Evolutionary conservation across 92 coral and sea anemone genomes (phyloP), one percentile per base, ranked within the genome.

Genomic region (Porites cylindrica): DNA sequence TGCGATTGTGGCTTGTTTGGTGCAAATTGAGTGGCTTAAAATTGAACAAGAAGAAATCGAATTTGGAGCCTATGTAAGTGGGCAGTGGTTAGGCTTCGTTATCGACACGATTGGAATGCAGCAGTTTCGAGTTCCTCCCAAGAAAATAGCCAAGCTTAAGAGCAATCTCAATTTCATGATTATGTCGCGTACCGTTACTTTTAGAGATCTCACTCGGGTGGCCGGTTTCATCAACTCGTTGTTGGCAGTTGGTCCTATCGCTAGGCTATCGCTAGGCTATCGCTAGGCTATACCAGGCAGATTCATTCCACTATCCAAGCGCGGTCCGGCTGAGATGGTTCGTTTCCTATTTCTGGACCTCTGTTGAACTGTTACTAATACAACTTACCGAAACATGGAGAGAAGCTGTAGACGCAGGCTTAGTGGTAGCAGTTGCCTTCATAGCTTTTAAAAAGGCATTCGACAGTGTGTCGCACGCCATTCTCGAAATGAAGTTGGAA

Each of bases 21-120:
- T 70, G 65, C 69, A 70, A n/a, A 0, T 62, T n/a, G 47, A 51
- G 70, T 19, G 89, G 78, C 1, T 68, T 85, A 9, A 85, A 75
- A 51, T 1, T 58, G 1, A 90, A 85, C 66, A 75, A 54, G 13
- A 43, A 84, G 59, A 90, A 85, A 47, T 85, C 71, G 1, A 53
- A 4, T 53, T 90, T 78, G 84, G 74, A 79, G 51, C 87, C 73
- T 68, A 12, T 68, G 51, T 87, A 90, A 66, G 70, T 90, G 90
- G 93, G 14, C 73, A 90, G 69, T 85, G 90, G 84, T 64, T 88
- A 3, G 91, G 91, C 1, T 32, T 88, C 4, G 18, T 88, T 11
- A 88, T 82, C 51, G 66, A 88, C 76, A 82, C 83, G 7, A 82
- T 88, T 17, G 21, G 26, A 10, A 58, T 87, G 59, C 47, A 60